Percentiles rank a stretch among this genome's conserved stretches.
phyloP scores from a whole-genome alignment of 1,140 invertebrate species.

The Aporrectodea caliginosa region DNA sequence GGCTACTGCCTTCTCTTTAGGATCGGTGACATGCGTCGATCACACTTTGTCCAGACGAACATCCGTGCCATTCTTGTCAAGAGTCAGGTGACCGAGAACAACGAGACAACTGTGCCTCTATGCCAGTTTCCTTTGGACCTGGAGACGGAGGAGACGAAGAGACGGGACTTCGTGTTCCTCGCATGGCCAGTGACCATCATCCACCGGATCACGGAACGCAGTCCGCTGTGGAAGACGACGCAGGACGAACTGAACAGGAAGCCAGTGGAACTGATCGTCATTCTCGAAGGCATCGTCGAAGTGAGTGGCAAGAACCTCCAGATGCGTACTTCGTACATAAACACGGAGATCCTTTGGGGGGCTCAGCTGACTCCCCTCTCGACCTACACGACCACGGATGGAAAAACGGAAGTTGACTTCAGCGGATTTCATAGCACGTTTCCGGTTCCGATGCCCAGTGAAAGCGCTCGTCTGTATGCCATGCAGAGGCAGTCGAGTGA shows the following conservation, averaged over 20 bases:
- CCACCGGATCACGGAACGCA: conserved; percentile 38
- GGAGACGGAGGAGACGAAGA: background rate
- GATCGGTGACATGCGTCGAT: conserved; percentile 90
- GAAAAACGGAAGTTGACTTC: background rate
- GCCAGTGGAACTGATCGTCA: conserved; percentile 67
- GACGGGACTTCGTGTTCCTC: conserved; percentile 67
- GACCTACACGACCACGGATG: background rate
- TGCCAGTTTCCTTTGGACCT: conserved; percentile 9
- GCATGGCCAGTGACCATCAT: conserved; percentile 62
- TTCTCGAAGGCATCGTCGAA: conserved; percentile 69
- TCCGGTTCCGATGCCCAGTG: background rate
- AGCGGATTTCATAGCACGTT: background rate
- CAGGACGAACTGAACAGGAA: conserved; percentile 33
- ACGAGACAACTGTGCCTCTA: background rate
- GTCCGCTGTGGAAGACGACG: conserved; percentile 40
- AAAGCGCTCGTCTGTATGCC: background rate
- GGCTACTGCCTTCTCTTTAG: conserved; percentile 89
- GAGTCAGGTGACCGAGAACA: conserved; percentile 58
- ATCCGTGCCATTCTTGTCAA: conserved; percentile 86
- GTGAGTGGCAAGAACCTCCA: background rate
- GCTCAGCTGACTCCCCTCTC: background rate
- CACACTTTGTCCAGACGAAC: conserved; percentile 87
- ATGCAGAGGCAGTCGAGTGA: no score
- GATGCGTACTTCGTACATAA: background rate
- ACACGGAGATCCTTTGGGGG: background rate